Evolutionary conservation across 1,140 invertebrate genomes (phyloP).

Genomic region (Camponotus pennsylvanicus): DNA sequence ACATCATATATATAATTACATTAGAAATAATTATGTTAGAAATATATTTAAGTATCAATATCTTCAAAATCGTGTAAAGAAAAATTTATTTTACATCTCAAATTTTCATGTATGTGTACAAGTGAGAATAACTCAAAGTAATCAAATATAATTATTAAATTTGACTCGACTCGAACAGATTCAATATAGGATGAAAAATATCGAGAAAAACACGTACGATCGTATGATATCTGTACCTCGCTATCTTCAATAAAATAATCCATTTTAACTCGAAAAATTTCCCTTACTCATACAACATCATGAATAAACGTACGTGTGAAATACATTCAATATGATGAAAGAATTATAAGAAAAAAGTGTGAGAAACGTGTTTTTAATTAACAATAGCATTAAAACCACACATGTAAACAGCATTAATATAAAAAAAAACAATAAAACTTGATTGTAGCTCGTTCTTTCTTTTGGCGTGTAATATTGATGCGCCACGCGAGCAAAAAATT

Average conservation of each 20-base stretch:
- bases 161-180: not conserved
- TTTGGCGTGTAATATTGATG: constrained; percentile 4
- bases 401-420: constrained; percentile 22
- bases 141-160: not conserved
- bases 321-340: not conserved
- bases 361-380: not conserved
- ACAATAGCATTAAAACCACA: constrained; percentile 14
- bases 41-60: constrained; percentile 8
- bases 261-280: constrained; percentile 20
- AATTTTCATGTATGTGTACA: not conserved
- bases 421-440: constrained; percentile 46
- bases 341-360: constrained; percentile 12
- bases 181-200: not conserved
- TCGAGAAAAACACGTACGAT: not conserved
- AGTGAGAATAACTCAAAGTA: not conserved
- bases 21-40: not conserved
- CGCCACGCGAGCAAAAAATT: constrained; percentile 10
- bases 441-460: constrained; percentile 22
- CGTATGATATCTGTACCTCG: not conserved
- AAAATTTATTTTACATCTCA: not conserved
- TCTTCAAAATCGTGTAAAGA: constrained; percentile 1
- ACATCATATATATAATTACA: too few species aligned
- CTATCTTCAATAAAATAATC: constrained; percentile 27
- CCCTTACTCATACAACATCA: not conserved
- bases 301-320: constrained; percentile 18